These are phyloP conservation scores for Thalassophryne amazonica DNA, from an alignment of 2,797 vertebrate species.

Conservation along the genomic window DNA sequence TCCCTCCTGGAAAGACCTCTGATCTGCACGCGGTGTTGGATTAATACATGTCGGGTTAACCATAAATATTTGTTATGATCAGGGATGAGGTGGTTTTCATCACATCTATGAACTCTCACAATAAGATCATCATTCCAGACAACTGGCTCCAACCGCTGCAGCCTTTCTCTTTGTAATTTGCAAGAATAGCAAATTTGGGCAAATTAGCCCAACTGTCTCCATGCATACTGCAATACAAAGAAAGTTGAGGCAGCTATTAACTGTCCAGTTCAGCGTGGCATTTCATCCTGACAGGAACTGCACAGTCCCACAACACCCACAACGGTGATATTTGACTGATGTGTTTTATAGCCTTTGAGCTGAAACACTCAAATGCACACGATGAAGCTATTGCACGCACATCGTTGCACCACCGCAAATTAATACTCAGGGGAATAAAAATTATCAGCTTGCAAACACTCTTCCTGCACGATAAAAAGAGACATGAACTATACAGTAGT, in stretches of 20 bases:
- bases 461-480: conserved; percentile 39
- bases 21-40: conserved; percentile 13
- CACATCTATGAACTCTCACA: conserved; percentile 17
- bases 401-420: conserved; percentile 38
- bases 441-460: conserved; percentile 40
- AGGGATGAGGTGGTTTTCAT: conserved; percentile 8
- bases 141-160: conserved; percentile 28
- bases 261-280: conserved; percentile 19
- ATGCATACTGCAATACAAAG: conserved; percentile 12
- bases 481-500: conserved; percentile 13
- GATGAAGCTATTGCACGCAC: too few species aligned
- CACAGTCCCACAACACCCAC: conserved; percentile 11
- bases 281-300: conserved; percentile 26
- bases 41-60: conserved; percentile 18
- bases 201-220: conserved; percentile 24
- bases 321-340: conserved; percentile 43
- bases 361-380: conserved; percentile 29
- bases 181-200: conserved; percentile 19
- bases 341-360: conserved; percentile 49
- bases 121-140: conserved; percentile 40
- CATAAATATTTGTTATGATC: conserved; percentile 21
- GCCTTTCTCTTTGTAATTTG: conserved; percentile 23
- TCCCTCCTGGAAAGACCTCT: neutral
- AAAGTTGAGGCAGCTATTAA: conserved; percentile 31
- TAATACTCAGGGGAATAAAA: conserved; percentile 55